These are phyloP conservation scores for Sebastes aleutianus DNA, from an alignment of 2,797 vertebrate species.

Conservation along the genomic window DNA sequence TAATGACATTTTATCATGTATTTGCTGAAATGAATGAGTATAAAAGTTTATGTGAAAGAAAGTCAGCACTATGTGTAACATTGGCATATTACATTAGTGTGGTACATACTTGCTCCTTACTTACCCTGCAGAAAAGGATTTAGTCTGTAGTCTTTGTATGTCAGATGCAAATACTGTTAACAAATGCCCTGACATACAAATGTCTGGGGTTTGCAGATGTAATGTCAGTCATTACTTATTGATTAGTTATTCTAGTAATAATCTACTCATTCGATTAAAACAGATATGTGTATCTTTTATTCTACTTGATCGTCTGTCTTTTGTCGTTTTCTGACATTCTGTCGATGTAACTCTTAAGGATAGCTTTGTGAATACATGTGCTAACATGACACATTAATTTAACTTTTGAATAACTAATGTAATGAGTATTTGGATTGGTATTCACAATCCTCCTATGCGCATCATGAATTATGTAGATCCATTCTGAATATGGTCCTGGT, in stretches of 20 bases:
- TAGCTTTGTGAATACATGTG: slow-evolving; percentile 3
- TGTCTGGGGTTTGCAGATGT: neutral
- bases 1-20: neutral
- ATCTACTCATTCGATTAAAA: neutral
- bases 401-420: slow-evolving; percentile 32
- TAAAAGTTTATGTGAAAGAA: neutral
- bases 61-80: neutral
- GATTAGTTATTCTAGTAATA: neutral
- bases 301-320: neutral
- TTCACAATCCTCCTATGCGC: slow-evolving; percentile 14
- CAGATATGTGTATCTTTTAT: neutral
- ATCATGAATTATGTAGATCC: slow-evolving; percentile 47
- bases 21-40: neutral
- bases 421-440: slow-evolving; percentile 27
- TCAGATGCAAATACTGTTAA: neutral
- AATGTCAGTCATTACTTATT: neutral
- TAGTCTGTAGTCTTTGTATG: neutral
- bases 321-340: neutral
- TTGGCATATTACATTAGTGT: neutral
- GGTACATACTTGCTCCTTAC: neutral
- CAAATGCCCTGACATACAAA: neutral
- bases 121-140: neutral
- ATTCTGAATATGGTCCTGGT: neutral
- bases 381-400: slow-evolving; percentile 9
- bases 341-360: neutral